Evolutionary conservation across 1,140 invertebrate genomes (phyloP), one percentile per base, ranked within the genome.

Genomic region (Phortica variegata): DNA sequence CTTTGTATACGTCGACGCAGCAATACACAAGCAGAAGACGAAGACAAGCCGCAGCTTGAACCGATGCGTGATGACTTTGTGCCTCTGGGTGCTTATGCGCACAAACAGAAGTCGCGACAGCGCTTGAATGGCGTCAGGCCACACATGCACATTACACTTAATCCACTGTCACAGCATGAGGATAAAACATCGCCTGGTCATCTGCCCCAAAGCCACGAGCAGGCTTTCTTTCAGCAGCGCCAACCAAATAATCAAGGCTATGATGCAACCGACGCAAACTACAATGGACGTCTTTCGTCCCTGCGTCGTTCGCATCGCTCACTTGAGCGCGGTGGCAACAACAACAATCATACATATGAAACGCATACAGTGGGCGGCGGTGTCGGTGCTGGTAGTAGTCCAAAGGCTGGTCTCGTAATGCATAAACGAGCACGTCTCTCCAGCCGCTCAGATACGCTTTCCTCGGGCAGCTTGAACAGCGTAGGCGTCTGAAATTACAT

Each of bases 61-160:
- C 61, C 77, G 47, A 21, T 66, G 8, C 43, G 63, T 3, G 61
- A 69, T 20, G 65, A 68, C 23, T 61, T 73, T 43, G 53, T 58
- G 6, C 60, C 80, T 59, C 21, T 76, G 21, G 80, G 79, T 52
- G 50, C 45, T 3, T 57, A 43, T 16, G 54, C 52, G n/a, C 56
- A 26, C 56, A 3, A 54, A 47, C 18, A 66, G 63, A 17, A 57
- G 61, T 19, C 65, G 60, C 26, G 43, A 48, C 65, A 77, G n/a
- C 78, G 80, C 56, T 71, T 79, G 3, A 84, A 84, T 55, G 82
- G 83, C 50, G 77, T 80, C 56, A 72, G 80, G 10, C 75, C 81
- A 18, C 80, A 83, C 52, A 84, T 87, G 46, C 87, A 85, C 52
- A 87, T 87, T 33, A 87, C 85, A 2, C 80, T 83, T 19, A 87